Evolutionary conservation across 2,888 invertebrate species (phyloP).

Genomic region (Psylliodes chrysocephalus): DNA sequence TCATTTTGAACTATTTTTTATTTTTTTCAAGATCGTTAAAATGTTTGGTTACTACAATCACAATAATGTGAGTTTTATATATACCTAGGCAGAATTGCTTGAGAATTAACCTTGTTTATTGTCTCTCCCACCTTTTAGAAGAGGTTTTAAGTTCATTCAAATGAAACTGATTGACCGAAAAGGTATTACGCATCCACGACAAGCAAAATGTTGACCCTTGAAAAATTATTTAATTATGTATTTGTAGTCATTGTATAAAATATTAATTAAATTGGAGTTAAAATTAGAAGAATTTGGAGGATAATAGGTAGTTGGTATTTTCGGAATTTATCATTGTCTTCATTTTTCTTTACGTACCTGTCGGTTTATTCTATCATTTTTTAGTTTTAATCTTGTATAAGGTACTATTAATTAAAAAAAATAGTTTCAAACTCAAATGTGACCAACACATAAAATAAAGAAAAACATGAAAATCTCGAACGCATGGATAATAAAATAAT

Average conservation of each 20-base stretch:
- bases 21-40: neutral
- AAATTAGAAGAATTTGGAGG: too few relatives aligned
- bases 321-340: too few relatives aligned
- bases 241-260: neutral
- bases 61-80: slow-evolving; percentile 12
- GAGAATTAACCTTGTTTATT: slow-evolving; percentile 25
- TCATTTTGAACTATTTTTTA: slow-evolving; percentile 20
- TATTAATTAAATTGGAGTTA: neutral
- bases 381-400: too few relatives aligned
- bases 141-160: slow-evolving; percentile 22
- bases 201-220: slow-evolving; percentile 20
- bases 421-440: too few relatives aligned
- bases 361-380: too few relatives aligned
- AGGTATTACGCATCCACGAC: slow-evolving; percentile 19
- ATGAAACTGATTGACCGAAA: slow-evolving; percentile 25
- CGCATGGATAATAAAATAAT: too few relatives aligned
- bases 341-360: too few relatives aligned
- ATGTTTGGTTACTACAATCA: neutral
- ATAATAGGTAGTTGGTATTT: too few relatives aligned
- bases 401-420: too few relatives aligned
- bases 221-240: slow-evolving; percentile 14
- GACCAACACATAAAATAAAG: too few relatives aligned
- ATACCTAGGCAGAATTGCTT: slow-evolving; percentile 16
- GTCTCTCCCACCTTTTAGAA: slow-evolving; percentile 18
- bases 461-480: too few relatives aligned